These are phyloP conservation scores for Plectus sambesii DNA, from an alignment of 1,140 invertebrate species.

Conservation along the genomic window DNA sequence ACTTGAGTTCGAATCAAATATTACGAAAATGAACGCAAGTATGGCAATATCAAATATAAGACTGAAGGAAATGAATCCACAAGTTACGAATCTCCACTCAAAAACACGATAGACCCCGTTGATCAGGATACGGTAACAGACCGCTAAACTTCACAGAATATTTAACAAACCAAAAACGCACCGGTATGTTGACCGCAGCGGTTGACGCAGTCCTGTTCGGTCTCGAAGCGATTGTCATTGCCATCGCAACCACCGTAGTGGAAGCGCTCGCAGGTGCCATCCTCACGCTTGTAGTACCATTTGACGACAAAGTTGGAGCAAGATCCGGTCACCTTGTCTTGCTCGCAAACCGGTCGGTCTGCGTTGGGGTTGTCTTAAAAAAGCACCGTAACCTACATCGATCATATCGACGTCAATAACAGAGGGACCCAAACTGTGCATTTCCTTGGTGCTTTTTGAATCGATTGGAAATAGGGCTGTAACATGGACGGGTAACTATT, in stretches of 20 bases:
- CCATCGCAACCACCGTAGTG: conserved; percentile 61
- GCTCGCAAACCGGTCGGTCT: conserved; percentile 39
- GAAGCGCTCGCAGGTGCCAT: conserved; percentile 78
- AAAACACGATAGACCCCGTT: no score
- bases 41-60: no score
- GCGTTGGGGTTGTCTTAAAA: conserved; percentile 22
- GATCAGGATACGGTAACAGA: no score
- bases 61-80: no score
- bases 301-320: conserved; percentile 68
- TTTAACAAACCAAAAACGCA: conserved; percentile 14
- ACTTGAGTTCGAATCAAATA: no score
- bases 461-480: no score
- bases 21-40: no score
- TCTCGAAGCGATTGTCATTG: conserved; percentile 54
- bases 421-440: not conserved
- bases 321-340: conserved; percentile 63
- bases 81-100: no score
- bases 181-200: conserved; percentile 54
- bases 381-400: no score
- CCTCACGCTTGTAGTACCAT: conserved; percentile 67
- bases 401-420: no score
- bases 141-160: not conserved
- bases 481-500: no score
- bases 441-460: not conserved
- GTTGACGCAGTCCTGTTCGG: conserved; percentile 62